These are phyloP conservation scores for Bergia sp. DNA, from an alignment of 92 coral and sea anemone genomes.

Conservation along the genomic window DNA sequence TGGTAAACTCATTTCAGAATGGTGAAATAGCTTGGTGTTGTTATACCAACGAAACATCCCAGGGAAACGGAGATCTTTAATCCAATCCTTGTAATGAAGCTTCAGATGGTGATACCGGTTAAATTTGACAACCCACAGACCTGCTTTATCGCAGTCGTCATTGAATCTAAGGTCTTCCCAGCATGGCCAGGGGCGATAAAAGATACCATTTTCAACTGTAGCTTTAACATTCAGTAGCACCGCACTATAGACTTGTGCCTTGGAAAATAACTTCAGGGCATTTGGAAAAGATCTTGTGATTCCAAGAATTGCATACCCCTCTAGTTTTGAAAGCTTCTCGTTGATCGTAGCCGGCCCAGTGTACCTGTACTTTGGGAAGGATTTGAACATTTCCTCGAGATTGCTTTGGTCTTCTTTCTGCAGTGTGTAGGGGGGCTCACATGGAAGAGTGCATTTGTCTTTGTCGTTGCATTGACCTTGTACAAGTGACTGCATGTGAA, in stretches of 20 bases:
- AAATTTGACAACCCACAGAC: constrained; percentile 50
- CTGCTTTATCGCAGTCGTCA: constrained; percentile 54
- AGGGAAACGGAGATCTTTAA: constrained; percentile 7
- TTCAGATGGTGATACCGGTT: constrained; percentile 44
- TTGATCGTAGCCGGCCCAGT: constrained; percentile 40
- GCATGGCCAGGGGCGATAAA: constrained; percentile 58
- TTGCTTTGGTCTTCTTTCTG: neutral
- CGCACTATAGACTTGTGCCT: constrained; percentile 52
- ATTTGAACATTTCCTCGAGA: neutral
- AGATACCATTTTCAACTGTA: constrained; percentile 41
- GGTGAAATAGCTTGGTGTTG: neutral
- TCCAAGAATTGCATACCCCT: constrained; percentile 52
- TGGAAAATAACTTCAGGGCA: constrained; percentile 4
- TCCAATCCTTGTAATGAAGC: constrained; percentile 49
- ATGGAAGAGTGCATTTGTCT: neutral
- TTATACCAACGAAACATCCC: constrained; percentile 30
- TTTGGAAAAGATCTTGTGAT: constrained; percentile 43
- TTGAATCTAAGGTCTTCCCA: constrained; percentile 61
- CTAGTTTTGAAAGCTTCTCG: neutral
- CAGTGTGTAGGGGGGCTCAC: constrained; percentile 13
- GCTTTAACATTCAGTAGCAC: constrained; percentile 48
- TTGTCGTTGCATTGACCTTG: constrained; percentile 15
- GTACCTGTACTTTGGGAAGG: constrained; percentile 47
- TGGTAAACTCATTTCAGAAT: neutral
- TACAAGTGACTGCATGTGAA: constrained; percentile 32